Evolutionary conservation across 2,797 vertebrate genomes (phyloP), one percentile per base, ranked within the genome.

Genomic region (Tadarida brasiliensis): DNA sequence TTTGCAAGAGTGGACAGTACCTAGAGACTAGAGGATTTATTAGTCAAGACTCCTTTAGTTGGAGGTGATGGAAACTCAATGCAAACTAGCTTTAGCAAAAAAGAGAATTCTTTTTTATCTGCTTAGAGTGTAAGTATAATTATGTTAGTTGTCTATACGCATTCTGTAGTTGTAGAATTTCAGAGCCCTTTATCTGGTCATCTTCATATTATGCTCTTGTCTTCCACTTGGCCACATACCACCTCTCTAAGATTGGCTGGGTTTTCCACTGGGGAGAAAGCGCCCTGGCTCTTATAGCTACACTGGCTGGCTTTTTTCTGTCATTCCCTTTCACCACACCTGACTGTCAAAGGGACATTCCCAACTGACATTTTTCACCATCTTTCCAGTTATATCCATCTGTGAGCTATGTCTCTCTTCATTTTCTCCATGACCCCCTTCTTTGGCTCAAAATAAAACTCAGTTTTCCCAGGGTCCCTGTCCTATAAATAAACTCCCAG

Each of bases 81-180:
- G 78, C 63, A 88, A 84, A 90, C 47, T 39, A 87, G 59, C 49
- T 78, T 67, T 35, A 88, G 33, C 57, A n/a, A 84, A 91, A 44
- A 90, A 76, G 30, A 49, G 8, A 63, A 63, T 65, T 10, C 20
- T 11, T 6, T 35, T 11, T 4, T 51, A 35, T 44, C 67, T 47
- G 47, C 33, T 49, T 30, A 4, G n/a, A 22, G 8, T 78, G 20
- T 44, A 7, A 5, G 16, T 35, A 30, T 70, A 26, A 74, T 80
- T 28, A 26, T 5, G 11, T 28, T 11, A n/a, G 54, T 85, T 61
- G 56, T 78, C 68, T 30, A 6, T 20, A 56, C 35, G 63, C 26
- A 4, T 22, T 51, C 56, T 30, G 1, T 5, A 35, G 24, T 4
- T 33, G n/a, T 16, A 35, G 5, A 59, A 7, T 56, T 65, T 67